Conservation (phyloP, 2,888 invertebrate genomes). For the Cinara cedri region DNA sequence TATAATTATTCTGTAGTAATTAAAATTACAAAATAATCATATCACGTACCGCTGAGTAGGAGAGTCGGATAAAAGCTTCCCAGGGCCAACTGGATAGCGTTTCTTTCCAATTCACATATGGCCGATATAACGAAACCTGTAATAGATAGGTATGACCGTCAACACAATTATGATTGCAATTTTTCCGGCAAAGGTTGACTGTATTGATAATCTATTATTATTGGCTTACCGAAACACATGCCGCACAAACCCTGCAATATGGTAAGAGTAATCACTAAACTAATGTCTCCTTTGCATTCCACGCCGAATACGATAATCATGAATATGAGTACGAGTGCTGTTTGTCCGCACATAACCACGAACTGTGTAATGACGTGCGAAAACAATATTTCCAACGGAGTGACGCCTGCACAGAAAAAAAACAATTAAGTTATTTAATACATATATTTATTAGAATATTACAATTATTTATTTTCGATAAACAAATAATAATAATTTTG, state of each 20-base stretch:
- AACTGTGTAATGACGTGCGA: constrained; percentile 94
- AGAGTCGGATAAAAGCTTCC: constrained; percentile 95
- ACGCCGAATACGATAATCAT: constrained; percentile 90
- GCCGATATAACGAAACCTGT: constrained; percentile 86
- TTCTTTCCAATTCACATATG: constrained; percentile 87
- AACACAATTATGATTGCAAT: too few species aligned
- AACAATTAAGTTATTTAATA: not conserved
- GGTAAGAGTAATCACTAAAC: constrained; percentile 83
- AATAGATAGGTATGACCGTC: not conserved
- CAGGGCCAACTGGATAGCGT: constrained; percentile 89
- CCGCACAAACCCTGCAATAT: constrained; percentile 91
- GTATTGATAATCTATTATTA: not conserved
- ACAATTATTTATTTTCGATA: too few species aligned
- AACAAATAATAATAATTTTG: too few species aligned
- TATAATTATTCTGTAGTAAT: too few species aligned
- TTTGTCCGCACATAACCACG: constrained; percentile 93
- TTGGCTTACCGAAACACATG: constrained; percentile 85
- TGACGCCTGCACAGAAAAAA: constrained; percentile 71
- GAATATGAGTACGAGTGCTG: constrained; percentile 85
- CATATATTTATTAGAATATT: too few species aligned
- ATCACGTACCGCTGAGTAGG: constrained; percentile 75
- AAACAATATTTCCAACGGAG: constrained; percentile 88
- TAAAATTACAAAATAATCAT: too few species aligned
- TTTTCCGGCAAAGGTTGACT: not conserved
- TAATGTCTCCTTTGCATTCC: constrained; percentile 85